Percentiles rank a stretch among this genome's conserved stretches.
These are phyloP conservation scores for Diadegma fenestrale DNA, from an alignment of 2,888 invertebrate genomes.

Conservation along the genomic window DNA sequence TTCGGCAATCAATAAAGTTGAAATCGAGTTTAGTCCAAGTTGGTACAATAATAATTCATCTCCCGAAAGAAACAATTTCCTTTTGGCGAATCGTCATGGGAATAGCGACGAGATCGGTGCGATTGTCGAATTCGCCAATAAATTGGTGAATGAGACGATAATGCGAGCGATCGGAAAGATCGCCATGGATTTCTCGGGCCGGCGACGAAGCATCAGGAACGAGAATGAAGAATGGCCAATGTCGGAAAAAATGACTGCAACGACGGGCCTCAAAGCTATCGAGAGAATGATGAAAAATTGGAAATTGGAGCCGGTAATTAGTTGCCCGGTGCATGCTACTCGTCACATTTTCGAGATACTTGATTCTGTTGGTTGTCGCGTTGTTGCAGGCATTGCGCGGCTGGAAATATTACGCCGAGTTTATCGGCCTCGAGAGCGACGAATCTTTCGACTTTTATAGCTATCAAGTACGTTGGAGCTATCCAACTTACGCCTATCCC, in stretches of 20 bases:
- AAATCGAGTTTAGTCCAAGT: conserved; percentile 54
- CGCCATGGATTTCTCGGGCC: conserved; percentile 22
- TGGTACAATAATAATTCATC: neutral
- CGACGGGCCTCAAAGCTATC: conserved; percentile 66
- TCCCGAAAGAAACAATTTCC: neutral
- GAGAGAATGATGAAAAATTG: conserved; percentile 75
- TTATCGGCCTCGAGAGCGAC: conserved; percentile 67
- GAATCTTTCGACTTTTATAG: conserved; percentile 69
- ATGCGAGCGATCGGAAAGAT: conserved; percentile 62
- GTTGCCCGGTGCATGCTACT: neutral
- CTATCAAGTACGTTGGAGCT: conserved; percentile 83
- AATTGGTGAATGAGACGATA: conserved; percentile 65
- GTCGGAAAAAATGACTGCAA: conserved; percentile 65
- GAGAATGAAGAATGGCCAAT: too few relatives aligned
- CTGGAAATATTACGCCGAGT: conserved; percentile 75
- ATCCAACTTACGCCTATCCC: conserved; percentile 84
- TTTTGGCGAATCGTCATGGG: neutral
- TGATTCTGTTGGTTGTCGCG: neutral
- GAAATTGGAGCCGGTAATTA: conserved; percentile 74
- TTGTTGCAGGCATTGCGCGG: conserved; percentile 70
- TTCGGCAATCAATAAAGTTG: conserved; percentile 65
- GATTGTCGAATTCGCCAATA: neutral
- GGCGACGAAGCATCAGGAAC: too few relatives aligned
- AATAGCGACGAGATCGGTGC: conserved; percentile 7
- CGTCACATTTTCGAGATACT: neutral